Evolutionary conservation across 1,140 invertebrate genomes (phyloP).

Genomic region (Zaprionus africanus): DNA sequence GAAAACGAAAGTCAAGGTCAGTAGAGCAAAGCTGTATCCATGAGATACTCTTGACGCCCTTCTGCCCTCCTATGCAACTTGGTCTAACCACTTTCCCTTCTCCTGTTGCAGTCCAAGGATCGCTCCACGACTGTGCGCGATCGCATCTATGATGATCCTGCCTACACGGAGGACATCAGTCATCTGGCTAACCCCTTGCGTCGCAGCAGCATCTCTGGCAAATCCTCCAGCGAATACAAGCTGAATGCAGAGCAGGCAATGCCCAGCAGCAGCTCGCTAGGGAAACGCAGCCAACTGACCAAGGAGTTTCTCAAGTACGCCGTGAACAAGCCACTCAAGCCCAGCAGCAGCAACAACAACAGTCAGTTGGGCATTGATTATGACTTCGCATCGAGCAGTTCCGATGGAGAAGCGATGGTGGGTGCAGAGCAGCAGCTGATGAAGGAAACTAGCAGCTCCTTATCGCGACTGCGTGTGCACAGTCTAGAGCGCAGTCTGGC

Average conservation of each 20-base stretch:
- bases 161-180: conserved; percentile 83
- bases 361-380: conserved; percentile 29
- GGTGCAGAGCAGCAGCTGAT: conserved; percentile 16
- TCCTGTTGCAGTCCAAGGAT: conserved; percentile 64
- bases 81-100: not conserved
- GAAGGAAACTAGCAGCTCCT: conserved; percentile 34
- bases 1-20: conserved; percentile 81
- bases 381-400: conserved; percentile 70
- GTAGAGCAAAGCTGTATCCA: conserved; percentile 20
- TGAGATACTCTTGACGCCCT: not conserved
- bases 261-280: conserved; percentile 62
- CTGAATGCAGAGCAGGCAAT: conserved; percentile 21
- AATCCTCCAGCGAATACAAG: conserved; percentile 48
- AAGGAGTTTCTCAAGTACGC: conserved; percentile 74
- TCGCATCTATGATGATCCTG: conserved; percentile 82
- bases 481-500: conserved; percentile 71
- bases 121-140: conserved; percentile 74
- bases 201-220: conserved; percentile 76
- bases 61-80: not conserved
- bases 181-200: conserved; percentile 81
- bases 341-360: conserved; percentile 17
- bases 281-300: conserved; percentile 70
- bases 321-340: conserved; percentile 47
- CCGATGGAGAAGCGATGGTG: conserved; percentile 63
- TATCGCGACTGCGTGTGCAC: conserved; percentile 57